Evolutionary conservation across 2,113 vertebrate species (phyloP).

Genomic region (Puntigrus tetrazona): DNA sequence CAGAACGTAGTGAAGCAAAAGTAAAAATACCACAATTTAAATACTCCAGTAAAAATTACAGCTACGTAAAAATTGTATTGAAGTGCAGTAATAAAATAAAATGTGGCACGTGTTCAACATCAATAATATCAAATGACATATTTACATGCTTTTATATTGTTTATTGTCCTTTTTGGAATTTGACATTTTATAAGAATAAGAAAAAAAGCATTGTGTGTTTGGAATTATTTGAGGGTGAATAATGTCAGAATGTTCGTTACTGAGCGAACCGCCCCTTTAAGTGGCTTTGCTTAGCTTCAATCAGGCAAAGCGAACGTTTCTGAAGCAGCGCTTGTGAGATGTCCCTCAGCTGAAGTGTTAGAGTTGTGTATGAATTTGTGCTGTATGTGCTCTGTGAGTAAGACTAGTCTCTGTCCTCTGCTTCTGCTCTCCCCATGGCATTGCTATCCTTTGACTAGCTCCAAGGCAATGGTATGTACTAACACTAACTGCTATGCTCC

Average conservation of each 20-base stretch:
- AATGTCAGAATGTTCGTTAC: not conserved
- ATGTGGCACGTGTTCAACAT: not conserved
- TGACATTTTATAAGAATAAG: not conserved
- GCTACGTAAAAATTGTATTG: too few species aligned
- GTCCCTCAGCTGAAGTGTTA: slow-evolving; percentile 32
- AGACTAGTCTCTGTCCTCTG: slow-evolving; percentile 94
- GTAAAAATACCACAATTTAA: too few species aligned
- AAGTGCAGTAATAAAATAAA: too few species aligned
- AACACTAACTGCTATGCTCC: slow-evolving; percentile 75
- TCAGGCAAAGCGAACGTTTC: not conserved
- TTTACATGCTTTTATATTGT: not conserved
- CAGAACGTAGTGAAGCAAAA: too few species aligned
- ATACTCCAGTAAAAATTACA: too few species aligned
- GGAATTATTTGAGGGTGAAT: not conserved
- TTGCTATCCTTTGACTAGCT: slow-evolving; percentile 91
- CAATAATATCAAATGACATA: not conserved
- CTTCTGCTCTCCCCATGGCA: slow-evolving; percentile 81
- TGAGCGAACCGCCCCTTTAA: not conserved
- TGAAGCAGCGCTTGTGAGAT: not conserved
- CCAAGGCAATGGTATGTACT: slow-evolving; percentile 94
- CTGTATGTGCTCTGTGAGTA: slow-evolving; percentile 87
- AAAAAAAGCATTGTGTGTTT: not conserved
- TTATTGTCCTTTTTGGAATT: not conserved
- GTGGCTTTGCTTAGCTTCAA: slow-evolving; percentile 2
- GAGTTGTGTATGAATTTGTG: slow-evolving; percentile 54